These are phyloP conservation scores for Meloe dianella DNA, from an alignment of 2,888 invertebrate genomes.

Conservation along the genomic window DNA sequence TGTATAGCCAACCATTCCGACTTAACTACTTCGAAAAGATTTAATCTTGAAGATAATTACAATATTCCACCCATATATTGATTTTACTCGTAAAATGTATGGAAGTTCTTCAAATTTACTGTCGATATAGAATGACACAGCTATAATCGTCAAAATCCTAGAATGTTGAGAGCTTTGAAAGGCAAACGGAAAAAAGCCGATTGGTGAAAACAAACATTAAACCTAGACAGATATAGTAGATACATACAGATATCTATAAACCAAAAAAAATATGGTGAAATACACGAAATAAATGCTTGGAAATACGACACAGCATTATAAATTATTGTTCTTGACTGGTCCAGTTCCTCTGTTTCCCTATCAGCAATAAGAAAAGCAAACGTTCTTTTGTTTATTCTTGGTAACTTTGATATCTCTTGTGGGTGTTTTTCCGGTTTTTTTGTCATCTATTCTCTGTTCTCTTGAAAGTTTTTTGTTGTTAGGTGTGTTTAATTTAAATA, in stretches of 20 bases:
- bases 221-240: background rate
- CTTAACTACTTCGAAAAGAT: background rate
- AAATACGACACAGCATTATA: conserved; percentile 26
- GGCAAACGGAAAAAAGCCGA: background rate
- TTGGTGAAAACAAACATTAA: background rate
- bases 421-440: conserved; percentile 30
- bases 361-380: conserved; percentile 27
- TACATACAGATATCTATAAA: background rate
- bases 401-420: conserved; percentile 38
- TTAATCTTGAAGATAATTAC: background rate
- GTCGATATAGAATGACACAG: background rate
- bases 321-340: conserved; percentile 34
- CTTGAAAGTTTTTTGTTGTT: too few species aligned
- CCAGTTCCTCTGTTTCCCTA: conserved; percentile 29
- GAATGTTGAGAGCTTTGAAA: background rate
- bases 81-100: background rate
- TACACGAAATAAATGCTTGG: background rate
- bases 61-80: background rate
- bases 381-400: conserved; percentile 25
- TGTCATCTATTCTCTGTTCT: too few species aligned
- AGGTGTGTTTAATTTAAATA: background rate
- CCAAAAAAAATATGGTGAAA: background rate
- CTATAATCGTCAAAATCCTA: background rate
- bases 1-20: background rate
- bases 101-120: background rate